phyloP scores from a whole-genome alignment of 1,140 invertebrate species.

The Heliconius eleuchia region DNA sequence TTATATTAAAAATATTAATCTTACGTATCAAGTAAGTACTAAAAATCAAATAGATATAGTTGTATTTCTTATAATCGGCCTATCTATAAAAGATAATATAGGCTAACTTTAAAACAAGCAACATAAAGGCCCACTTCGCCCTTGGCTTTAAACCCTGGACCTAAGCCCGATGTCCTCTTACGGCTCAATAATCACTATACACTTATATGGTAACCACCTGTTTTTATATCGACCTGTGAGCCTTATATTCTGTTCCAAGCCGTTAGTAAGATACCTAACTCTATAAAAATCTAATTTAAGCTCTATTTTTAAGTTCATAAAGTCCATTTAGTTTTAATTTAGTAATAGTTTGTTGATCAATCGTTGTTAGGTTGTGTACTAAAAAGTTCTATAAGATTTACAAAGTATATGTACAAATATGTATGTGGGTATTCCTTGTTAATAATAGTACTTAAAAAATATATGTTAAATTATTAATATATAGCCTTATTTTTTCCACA shows the following conservation, averaged over 20 bases:
- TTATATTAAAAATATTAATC: no score
- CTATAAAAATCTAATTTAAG: constrained; percentile 24
- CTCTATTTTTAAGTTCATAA: constrained; percentile 24
- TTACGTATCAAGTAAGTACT: no score
- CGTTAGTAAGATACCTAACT: constrained; percentile 43
- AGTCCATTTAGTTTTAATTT: background rate
- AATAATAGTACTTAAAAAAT: background rate
- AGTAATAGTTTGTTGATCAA: constrained; percentile 18
- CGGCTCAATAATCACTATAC: constrained; percentile 47
- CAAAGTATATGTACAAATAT: background rate
- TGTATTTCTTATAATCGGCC: background rate
- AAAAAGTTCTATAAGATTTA: constrained; percentile 24
- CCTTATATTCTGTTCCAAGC: constrained; percentile 47
- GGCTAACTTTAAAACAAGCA: background rate
- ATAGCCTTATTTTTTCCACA: no score
- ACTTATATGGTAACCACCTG: constrained; percentile 50
- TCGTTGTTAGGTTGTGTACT: constrained; percentile 34
- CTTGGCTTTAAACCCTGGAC: constrained; percentile 41
- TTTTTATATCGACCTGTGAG: constrained; percentile 47
- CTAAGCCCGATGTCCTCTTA: constrained; percentile 40
- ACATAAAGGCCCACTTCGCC: constrained; percentile 28
- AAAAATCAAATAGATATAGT: no score
- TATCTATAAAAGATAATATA: background rate
- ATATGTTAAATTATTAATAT: no score
- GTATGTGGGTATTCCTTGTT: background rate